Evolutionary conservation across 2,888 invertebrate genomes (phyloP).

Genomic region (Autographa gamma): DNA sequence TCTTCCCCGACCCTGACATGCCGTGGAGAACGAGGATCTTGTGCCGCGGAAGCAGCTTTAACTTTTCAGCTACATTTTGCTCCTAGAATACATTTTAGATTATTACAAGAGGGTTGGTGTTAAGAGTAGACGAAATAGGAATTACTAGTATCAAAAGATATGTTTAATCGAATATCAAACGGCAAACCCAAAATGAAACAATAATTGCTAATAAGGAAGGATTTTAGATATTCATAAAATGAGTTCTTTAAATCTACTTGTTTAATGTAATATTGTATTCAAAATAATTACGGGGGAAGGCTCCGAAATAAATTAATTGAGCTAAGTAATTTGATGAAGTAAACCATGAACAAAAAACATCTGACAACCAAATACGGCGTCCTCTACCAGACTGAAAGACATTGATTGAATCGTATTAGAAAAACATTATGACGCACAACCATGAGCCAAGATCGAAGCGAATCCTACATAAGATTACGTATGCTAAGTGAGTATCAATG

Average conservation of each 20-base stretch:
- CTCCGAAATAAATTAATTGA: background rate
- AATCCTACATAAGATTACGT: conserved; percentile 20
- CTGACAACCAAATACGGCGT: conserved; percentile 16
- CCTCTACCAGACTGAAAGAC: conserved; percentile 24
- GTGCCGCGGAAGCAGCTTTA: conserved; percentile 84
- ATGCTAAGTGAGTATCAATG: conserved; percentile 20
- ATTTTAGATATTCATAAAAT: too few relatives aligned
- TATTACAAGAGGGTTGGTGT: background rate
- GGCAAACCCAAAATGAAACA: too few relatives aligned
- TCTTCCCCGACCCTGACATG: conserved; percentile 94
- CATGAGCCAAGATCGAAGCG: conserved; percentile 19
- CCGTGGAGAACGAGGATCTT: conserved; percentile 91
- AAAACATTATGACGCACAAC: conserved; percentile 2
- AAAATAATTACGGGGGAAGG: background rate
- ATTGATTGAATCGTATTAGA: conserved; percentile 34
- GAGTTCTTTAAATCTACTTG: too few relatives aligned
- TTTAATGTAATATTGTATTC: background rate
- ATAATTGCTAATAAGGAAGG: too few relatives aligned
- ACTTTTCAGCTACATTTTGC: conserved; percentile 79
- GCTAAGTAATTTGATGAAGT: background rate
- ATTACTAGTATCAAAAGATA: too few relatives aligned
- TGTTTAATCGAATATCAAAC: too few relatives aligned
- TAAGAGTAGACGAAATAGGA: background rate
- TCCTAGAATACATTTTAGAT: conserved; percentile 76
- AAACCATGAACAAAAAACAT: background rate